Evolutionary conservation across 2,888 invertebrate species (phyloP).

Genomic region (Rosalia funebris): DNA sequence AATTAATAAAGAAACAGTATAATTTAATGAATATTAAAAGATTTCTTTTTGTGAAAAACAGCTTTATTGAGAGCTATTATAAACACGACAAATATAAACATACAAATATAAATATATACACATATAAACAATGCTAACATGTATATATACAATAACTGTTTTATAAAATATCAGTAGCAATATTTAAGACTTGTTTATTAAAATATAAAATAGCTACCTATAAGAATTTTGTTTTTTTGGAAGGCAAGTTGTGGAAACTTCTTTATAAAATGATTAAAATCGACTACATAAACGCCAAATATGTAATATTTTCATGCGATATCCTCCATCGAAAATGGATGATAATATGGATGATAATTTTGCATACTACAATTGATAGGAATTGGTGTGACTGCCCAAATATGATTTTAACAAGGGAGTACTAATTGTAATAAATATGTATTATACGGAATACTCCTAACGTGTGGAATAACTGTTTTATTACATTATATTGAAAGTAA

Average conservation of each 20-base stretch:
- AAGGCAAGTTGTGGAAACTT: constrained; percentile 46
- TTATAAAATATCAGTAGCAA: constrained; percentile 49
- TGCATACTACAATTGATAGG: too few species aligned
- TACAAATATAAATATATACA: constrained; percentile 58
- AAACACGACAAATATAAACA: constrained; percentile 58
- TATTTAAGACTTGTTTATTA: constrained; percentile 33
- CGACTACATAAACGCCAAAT: not conserved
- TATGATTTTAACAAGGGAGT: too few species aligned
- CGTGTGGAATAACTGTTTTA: too few species aligned
- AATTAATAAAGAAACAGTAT: too few species aligned
- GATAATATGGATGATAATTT: too few species aligned
- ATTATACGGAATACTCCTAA: too few species aligned
- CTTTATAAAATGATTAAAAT: not conserved
- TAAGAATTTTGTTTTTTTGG: constrained; percentile 41
- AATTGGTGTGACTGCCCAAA: too few species aligned
- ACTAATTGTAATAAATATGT: too few species aligned
- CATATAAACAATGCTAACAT: constrained; percentile 53
- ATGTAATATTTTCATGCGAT: not conserved
- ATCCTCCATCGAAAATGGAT: too few species aligned
- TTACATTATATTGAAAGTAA: too few species aligned
- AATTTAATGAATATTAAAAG: too few species aligned
- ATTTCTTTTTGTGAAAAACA: constrained; percentile 21
- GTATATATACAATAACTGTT: constrained; percentile 41
- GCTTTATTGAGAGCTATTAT: constrained; percentile 39
- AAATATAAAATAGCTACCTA: constrained; percentile 32